A percentile compares a stretch with the other conserved stretches of the same genome.
Evolutionary conservation across 2,888 invertebrate genomes (phyloP).

Genomic region (Perizoma affinitatum): DNA sequence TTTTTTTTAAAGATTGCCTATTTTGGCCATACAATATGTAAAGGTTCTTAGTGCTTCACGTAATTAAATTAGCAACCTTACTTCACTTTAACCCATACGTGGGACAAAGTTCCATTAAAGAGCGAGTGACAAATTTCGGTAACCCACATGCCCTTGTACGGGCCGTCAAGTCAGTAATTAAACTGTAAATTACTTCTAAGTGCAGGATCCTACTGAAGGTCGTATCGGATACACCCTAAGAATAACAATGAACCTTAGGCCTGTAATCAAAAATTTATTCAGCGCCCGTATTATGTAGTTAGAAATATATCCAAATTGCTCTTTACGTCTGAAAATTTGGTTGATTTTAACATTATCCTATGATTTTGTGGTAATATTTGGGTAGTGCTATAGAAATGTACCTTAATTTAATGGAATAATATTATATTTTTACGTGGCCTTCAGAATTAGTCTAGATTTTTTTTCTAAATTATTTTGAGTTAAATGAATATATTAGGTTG

Average conservation of each 20-base stretch:
- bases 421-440: too few species aligned
- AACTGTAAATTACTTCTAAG: conserved; percentile 80
- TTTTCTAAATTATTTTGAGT: too few species aligned
- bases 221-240: conserved; percentile 64
- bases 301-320: conserved; percentile 44
- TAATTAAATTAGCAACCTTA: not conserved
- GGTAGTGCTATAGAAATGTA: conserved; percentile 2
- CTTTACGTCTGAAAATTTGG: conserved; percentile 26
- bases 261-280: conserved; percentile 71
- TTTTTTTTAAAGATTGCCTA: too few species aligned
- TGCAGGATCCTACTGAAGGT: conserved; percentile 69
- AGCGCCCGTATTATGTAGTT: conserved; percentile 38
- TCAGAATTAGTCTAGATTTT: too few species aligned
- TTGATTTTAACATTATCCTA: conserved; percentile 25
- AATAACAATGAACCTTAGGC: conserved; percentile 71
- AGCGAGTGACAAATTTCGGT: conserved; percentile 50
- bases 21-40: too few species aligned
- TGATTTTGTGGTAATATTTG: conserved; percentile 29
- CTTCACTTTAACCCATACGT: conserved; percentile 19
- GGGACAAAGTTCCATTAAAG: conserved; percentile 35
- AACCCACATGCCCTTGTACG: conserved; percentile 42
- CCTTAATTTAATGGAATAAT: not conserved
- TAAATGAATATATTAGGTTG: too few species aligned
- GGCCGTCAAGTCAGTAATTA: conserved; percentile 67
- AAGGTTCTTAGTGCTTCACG: too few species aligned